Percentiles rank a stretch among this genome's conserved stretches.
Conservation (phyloP, 2,797 vertebrate genomes). For the Pempheris klunzingeri region DNA sequence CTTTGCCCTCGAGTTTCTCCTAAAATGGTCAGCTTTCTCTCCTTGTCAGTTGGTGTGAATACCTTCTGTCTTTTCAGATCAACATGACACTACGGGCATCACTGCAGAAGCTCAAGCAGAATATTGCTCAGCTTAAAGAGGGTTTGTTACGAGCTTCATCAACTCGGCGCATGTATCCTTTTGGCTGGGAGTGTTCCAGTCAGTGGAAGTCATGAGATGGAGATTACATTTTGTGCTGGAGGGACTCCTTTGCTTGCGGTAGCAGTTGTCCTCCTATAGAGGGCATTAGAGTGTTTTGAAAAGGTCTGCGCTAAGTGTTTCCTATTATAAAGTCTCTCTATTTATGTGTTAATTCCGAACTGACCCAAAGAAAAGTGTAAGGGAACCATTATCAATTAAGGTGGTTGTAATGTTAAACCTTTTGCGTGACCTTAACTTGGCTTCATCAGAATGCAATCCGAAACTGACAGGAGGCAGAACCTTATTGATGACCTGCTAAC, state of each 20-base stretch:
- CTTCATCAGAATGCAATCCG: constrained; percentile 91
- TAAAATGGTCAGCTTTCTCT: neutral
- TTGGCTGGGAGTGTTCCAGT: constrained; percentile 23
- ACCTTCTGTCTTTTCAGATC: constrained; percentile 82
- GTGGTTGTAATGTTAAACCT: neutral
- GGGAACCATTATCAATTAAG: neutral
- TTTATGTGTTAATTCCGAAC: constrained; percentile 9
- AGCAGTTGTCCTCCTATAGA: constrained; percentile 60
- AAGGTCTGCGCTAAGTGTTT: neutral
- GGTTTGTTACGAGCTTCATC: constrained; percentile 89
- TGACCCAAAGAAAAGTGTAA: neutral
- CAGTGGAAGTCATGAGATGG: constrained; percentile 42
- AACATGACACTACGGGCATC: constrained; percentile 91
- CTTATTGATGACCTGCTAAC: constrained; percentile 94
- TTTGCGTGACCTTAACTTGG: constrained; percentile 65
- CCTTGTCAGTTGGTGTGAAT: neutral
- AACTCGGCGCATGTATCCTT: constrained; percentile 92
- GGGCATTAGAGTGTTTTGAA: constrained; percentile 69
- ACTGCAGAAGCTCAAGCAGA: constrained; percentile 92
- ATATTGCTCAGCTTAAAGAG: constrained; percentile 91
- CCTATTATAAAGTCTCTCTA: neutral
- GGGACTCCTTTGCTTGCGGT: constrained; percentile 30
- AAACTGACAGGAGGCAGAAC: constrained; percentile 95
- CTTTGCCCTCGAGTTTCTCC: neutral
- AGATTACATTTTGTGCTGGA: constrained; percentile 16